Base-by-base conservation (phyloP, 2,113 vertebrate species). In the Gnathonemus longibarbis region DNA sequence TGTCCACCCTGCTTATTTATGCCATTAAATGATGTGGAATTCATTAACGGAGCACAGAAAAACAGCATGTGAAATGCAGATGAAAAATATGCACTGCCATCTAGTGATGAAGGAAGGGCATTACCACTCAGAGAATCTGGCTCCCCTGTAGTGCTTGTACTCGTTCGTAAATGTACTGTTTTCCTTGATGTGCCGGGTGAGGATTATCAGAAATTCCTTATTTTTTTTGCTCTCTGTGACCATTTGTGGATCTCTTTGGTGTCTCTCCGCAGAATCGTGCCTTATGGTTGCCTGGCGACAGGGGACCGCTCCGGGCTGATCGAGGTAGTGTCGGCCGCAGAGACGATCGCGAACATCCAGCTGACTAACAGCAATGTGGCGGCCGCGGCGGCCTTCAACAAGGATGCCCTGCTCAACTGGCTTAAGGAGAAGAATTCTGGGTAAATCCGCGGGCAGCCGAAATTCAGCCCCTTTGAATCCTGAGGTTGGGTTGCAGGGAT, bases 341-440 rank as follows among this genome's bases (percentile, higher is more conserved):
- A 99, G 91, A 99, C 98, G 6, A 99, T 99, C 89, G 98, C 98
- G 88, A 99, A 99, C 95, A 99, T 99, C 94, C 98, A 99, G 95
- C 96, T 99, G 92, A 99, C 98, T 91, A 98, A 97, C 94, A 99
- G 98, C 95, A 99, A 99, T 0, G 97, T 99, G 91, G 98, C 98
- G 58, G 98, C 98, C 0, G 96, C 98, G 0, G 98, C 98, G 0
- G 98, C 98, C 89, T 99, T 99, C 95, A 99, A 99, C 95, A 99
- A 99, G 93, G 98, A 99, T 0, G 98, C 98, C 0, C 94, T 99
- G 91, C 95, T 99, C 86, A 99, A 98, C 96, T 99, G 98, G 98
- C 97, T 99, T 27, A 99, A 99, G 91, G 98, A 99, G 88, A 98
- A 97, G 89, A 99, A 99, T 92, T 95, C 97, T 89, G 98, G 98